Conservation (phyloP, 2,797 vertebrate genomes). For the Mastacembelus armatus region DNA sequence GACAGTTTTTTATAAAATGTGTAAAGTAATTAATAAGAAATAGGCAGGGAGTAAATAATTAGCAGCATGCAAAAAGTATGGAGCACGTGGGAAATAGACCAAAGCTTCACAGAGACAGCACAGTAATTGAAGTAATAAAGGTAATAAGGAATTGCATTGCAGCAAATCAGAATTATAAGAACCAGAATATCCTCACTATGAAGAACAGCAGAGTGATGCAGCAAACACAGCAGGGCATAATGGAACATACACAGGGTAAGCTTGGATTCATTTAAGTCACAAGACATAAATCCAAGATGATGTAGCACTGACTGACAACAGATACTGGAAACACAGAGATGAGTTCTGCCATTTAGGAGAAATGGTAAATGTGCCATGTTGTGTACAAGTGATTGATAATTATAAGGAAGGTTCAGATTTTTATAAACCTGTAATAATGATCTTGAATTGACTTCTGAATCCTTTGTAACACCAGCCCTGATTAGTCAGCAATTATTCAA, state of each 20-base stretch:
- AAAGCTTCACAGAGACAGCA: slow-evolving; percentile 5
- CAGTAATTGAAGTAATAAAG: neutral
- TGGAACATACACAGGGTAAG: slow-evolving; percentile 11
- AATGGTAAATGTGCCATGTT: neutral
- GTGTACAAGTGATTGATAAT: slow-evolving; percentile 28
- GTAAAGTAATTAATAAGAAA: neutral
- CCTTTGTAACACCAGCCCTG: neutral
- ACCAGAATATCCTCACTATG: slow-evolving; percentile 15
- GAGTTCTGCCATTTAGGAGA: slow-evolving; percentile 9
- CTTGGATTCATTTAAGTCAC: slow-evolving; percentile 20
- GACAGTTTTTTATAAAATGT: slow-evolving; percentile 5
- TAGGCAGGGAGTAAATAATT: slow-evolving; percentile 22
- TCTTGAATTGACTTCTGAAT: too few species aligned
- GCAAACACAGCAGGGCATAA: slow-evolving; percentile 60
- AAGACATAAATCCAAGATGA: slow-evolving; percentile 35
- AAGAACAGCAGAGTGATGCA: slow-evolving; percentile 68
- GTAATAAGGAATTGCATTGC: neutral
- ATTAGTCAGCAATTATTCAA: neutral
- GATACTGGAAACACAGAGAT: slow-evolving; percentile 18
- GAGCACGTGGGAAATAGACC: neutral
- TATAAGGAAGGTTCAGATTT: slow-evolving; percentile 60
- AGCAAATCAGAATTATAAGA: slow-evolving; percentile 10
- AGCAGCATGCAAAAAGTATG: slow-evolving; percentile 29
- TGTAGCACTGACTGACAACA: slow-evolving; percentile 1
- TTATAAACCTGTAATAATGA: slow-evolving; percentile 38